Conservation (phyloP, 2,797 vertebrate species). For the Sparus aurata region DNA sequence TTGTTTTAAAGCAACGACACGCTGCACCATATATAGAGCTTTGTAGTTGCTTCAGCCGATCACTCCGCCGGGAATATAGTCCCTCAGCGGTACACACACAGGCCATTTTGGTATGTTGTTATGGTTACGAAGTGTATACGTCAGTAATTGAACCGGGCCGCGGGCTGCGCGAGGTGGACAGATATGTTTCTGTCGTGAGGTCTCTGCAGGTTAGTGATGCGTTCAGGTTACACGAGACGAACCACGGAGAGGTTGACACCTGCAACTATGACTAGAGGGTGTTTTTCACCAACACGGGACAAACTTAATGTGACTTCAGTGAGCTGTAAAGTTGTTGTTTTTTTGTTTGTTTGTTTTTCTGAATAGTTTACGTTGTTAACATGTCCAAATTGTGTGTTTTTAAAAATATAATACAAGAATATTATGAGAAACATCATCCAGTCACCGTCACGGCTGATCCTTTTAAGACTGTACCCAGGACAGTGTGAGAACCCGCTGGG, state of each 20-base stretch:
- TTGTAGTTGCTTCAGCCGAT: neutral
- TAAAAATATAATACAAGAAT: too few relatives aligned
- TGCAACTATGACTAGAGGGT: neutral
- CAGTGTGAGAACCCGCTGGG: too few relatives aligned
- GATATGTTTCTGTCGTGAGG: conserved; percentile 29
- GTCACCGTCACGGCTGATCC: too few relatives aligned
- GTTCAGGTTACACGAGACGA: conserved; percentile 16
- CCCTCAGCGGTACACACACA: neutral
- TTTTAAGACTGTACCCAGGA: too few relatives aligned
- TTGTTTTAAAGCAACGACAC: neutral
- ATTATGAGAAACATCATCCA: too few relatives aligned
- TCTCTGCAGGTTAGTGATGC: conserved; percentile 34
- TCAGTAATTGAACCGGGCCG: conserved; percentile 10
- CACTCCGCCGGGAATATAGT: conserved; percentile 57
- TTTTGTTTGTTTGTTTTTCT: too few relatives aligned
- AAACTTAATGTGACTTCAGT: neutral
- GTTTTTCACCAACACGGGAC: neutral
- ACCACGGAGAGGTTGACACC: neutral
- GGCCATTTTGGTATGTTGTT: conserved; percentile 36
- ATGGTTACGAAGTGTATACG: conserved; percentile 44
- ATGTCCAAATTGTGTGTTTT: too few relatives aligned
- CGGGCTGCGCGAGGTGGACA: conserved; percentile 17
- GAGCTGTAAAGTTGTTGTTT: too few relatives aligned
- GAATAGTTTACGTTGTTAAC: too few relatives aligned
- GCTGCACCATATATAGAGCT: neutral